Base-by-base conservation (phyloP, 2,888 invertebrate genomes). In the Matsumyia berberina region DNA sequence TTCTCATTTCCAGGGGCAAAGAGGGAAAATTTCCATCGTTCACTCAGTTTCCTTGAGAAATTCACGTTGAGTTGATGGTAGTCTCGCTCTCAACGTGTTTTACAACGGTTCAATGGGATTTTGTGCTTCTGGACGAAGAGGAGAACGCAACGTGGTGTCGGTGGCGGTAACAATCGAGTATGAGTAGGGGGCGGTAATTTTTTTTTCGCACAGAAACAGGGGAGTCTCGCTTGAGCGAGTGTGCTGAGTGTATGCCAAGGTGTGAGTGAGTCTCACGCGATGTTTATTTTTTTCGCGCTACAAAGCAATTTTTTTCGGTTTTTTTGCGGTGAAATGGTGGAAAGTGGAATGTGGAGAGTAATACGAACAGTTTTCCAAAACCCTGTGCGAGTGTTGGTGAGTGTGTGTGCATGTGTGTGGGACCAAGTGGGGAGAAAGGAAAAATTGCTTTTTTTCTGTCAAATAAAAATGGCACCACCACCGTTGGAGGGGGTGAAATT, bases 391-490 rank as follows among this genome's bases (percentile, higher is more conserved):
- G 49, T 19, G 42, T 49, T 6, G 8, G 17, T 51, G 53, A 24
- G 62, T 12, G 17, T 5, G 46, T 19, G 66, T 42, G 44, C 46
- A 37, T 19, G 42, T 55, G 57, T 49, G 66, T 37, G 60, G 7
- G 15, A 49, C 15, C 12, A 29, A 31, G 55, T 35, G 33, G 55
- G 60, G 5, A 57, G 69, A 53, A 73, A 55, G 60, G 69, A 73
- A 74, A 57, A 64, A 9, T 29, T 58, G 64, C 49, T 60, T 78
- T 81, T 74, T 53, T 60, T 42, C 9, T 42, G 67, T 35, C 57
- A 85, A 85, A 85, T 80, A 85, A 85, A 85, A 85, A 85, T 85
- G 85, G 85, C 85, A 79, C 73, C 80, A 66, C 44, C 46, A 7
- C 35, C 11, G 12, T 67, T 62, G 85, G 66, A 66, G 85, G 85